These are phyloP conservation scores for Pagrus major DNA, from an alignment of 2,113 vertebrate species.

Conservation along the genomic window DNA sequence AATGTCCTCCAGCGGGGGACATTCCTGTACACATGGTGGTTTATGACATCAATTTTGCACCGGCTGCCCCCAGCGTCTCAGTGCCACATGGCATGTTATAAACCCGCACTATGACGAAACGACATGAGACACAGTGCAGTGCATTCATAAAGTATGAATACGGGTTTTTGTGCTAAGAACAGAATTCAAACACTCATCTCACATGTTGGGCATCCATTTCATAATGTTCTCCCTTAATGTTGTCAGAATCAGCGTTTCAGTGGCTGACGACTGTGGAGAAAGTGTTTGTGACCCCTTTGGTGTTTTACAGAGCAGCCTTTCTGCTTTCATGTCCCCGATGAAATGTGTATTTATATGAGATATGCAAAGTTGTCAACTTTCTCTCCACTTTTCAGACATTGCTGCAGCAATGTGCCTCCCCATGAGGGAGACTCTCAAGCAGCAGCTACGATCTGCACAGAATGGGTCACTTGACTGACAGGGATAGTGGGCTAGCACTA, in stretches of 20 bases:
- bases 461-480: not conserved
- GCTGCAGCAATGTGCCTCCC: not conserved
- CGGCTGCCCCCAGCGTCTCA: slow-evolving; percentile 12
- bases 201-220: not conserved
- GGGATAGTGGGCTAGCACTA: not conserved
- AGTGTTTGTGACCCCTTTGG: slow-evolving; percentile 7
- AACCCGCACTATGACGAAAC: slow-evolving; percentile 25
- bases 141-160: not conserved
- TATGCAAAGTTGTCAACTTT: slow-evolving; percentile 13
- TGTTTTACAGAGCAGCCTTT: slow-evolving; percentile 1
- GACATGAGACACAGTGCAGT: not conserved
- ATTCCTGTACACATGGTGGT: slow-evolving; percentile 29
- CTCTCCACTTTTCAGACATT: not conserved
- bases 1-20: slow-evolving; percentile 37
- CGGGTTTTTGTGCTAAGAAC: not conserved
- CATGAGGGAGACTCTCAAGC: not conserved
- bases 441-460: not conserved
- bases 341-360: slow-evolving; percentile 6
- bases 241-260: not conserved
- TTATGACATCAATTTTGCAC: slow-evolving; percentile 52
- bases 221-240: not conserved
- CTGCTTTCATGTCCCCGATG: slow-evolving; percentile 2
- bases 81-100: slow-evolving; percentile 21
- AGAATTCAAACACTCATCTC: not conserved
- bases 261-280: not conserved